Evolutionary conservation across 2,113 vertebrate species (phyloP), one percentile per base, ranked within the genome.

Genomic region (Steatornis caripensis): DNA sequence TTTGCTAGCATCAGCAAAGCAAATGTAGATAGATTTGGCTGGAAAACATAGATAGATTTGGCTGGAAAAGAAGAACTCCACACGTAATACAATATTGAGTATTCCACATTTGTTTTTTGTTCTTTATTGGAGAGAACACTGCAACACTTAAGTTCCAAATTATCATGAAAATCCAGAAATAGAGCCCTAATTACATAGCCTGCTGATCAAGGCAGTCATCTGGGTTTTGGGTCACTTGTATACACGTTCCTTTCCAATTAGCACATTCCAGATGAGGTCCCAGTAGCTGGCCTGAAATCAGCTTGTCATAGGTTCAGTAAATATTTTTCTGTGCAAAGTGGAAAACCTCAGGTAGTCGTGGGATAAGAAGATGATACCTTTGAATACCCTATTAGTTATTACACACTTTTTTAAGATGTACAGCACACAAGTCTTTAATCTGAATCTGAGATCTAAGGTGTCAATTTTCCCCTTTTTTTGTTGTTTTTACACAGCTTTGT

Each of bases 141-240:
- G 49, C 46, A 70, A 30, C 32, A 12, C 45, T 82, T 82, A 26
- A 39, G 10, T 87, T 91, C 69, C 53, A 94, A 91, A 93, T 94
- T 69, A 61, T 79, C 55, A 64, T 37, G 48, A 96, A 93, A 89
- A 55, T 30, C 27, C 69, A 91, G 87, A 89, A 96, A 87, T 3
- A 79, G 69, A 91, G 48, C 26, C 65, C 69, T 94, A 89, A 95
- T 96, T 97, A 89, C 81, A 72, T 68, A 91, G 89, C 76, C 84
- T 97, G 89, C 69, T 93, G 91, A 95, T 96, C 69, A 76, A 96
- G 95, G 87, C 81, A 95, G 14, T 96, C 91, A 94, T 95, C 77
- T 95, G 72, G 87, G 93, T 82, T 96, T 96, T 82, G 93, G 89
- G 94, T 79, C 91, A 68, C 39, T 93, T 89, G 81, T 68, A 76